These are phyloP conservation scores for Erannis defoliaria DNA, from an alignment of 2,888 invertebrate species.

Conservation along the genomic window DNA sequence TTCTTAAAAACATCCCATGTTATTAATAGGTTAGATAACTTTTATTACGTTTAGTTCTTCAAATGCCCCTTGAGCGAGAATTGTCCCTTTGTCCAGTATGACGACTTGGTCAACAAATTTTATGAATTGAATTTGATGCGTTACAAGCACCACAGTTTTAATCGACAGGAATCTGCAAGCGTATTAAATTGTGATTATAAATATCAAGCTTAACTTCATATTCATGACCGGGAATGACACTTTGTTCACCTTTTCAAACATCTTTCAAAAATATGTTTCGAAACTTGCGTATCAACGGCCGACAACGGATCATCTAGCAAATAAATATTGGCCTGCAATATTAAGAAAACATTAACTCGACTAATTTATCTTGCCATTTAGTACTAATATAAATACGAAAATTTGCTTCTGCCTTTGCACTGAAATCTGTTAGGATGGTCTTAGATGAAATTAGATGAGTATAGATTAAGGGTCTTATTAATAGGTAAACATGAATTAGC, in stretches of 20 bases:
- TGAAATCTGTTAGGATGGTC: background rate
- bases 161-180: constrained; percentile 81
- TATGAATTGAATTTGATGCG: constrained; percentile 94
- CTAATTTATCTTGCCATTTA: background rate
- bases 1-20: background rate
- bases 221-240: background rate
- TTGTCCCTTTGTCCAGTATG: constrained; percentile 74
- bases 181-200: background rate
- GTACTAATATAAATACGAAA: no score
- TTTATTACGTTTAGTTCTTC: constrained; percentile 69
- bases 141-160: constrained; percentile 92
- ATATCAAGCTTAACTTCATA: background rate
- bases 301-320: constrained; percentile 92
- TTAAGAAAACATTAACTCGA: background rate
- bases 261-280: constrained; percentile 89
- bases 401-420: no score
- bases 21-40: constrained; percentile 7
- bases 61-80: constrained; percentile 71
- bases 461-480: no score
- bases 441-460: no score
- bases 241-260: constrained; percentile 83
- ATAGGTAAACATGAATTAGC: no score
- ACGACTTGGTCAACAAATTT: constrained; percentile 88
- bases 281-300: constrained; percentile 91
- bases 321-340: constrained; percentile 89